Evolutionary conservation across 1,140 invertebrate genomes (phyloP).

Genomic region (Microplitis demolitor): DNA sequence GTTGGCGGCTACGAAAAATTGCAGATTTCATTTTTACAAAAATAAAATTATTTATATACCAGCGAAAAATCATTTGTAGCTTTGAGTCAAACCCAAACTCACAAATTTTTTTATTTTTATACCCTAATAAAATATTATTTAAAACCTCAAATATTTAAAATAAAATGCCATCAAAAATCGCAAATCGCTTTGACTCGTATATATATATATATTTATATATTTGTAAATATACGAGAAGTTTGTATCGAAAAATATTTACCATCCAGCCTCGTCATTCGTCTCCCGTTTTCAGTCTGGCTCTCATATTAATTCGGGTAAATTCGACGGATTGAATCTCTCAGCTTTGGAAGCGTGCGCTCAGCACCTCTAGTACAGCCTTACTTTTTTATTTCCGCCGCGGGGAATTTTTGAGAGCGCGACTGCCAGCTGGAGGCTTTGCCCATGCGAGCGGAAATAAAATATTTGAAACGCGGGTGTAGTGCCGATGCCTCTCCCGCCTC

Average conservation of each 20-base stretch:
- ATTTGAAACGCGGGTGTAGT: slow-evolving; percentile 46
- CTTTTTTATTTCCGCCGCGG: slow-evolving; percentile 26
- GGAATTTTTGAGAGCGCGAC: slow-evolving; percentile 24
- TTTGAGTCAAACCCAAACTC: too few relatives aligned
- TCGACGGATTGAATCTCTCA: slow-evolving; percentile 26
- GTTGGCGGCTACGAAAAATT: too few relatives aligned
- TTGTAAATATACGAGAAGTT: neutral
- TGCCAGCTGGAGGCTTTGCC: slow-evolving; percentile 34
- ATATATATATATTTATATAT: too few relatives aligned
- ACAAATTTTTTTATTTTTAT: too few relatives aligned
- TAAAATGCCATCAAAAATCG: too few relatives aligned
- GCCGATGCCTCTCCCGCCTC: too few relatives aligned
- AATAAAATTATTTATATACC: too few relatives aligned
- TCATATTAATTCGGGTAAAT: slow-evolving; percentile 13
- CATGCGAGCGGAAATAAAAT: slow-evolving; percentile 53
- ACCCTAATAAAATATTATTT: too few relatives aligned
- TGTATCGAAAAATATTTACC: neutral
- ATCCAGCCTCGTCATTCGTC: neutral
- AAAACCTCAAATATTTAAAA: too few relatives aligned
- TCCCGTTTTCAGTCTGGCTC: neutral
- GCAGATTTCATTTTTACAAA: too few relatives aligned
- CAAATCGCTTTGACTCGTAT: too few relatives aligned
- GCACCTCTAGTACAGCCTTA: neutral
- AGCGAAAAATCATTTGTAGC: too few relatives aligned
- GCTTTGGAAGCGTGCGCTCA: slow-evolving; percentile 4